These are phyloP conservation scores for Glossophaga mutica DNA, from an alignment of 2,797 vertebrate species.

Conservation along the genomic window DNA sequence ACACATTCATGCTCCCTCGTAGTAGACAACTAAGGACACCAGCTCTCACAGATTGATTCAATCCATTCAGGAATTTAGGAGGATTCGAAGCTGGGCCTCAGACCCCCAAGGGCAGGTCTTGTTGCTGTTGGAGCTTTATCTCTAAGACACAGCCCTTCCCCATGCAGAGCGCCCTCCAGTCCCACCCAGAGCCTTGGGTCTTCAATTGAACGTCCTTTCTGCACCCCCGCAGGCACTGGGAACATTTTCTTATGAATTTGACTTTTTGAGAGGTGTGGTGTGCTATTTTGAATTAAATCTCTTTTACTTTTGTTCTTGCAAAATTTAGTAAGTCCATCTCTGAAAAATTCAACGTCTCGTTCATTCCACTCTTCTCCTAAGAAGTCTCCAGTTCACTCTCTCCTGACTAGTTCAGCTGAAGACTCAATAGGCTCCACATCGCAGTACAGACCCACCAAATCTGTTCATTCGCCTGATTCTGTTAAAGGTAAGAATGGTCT, in stretches of 20 bases:
- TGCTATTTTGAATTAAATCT: conserved; percentile 4
- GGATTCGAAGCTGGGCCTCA: background rate
- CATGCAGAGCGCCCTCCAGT: background rate
- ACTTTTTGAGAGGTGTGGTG: background rate
- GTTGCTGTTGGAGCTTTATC: background rate
- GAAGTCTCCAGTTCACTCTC: conserved; percentile 85
- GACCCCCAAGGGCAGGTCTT: background rate
- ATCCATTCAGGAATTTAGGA: background rate
- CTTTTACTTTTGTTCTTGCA: conserved; percentile 37
- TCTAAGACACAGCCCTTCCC: background rate
- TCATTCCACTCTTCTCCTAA: conserved; percentile 72
- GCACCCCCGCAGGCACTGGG: background rate
- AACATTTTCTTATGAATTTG: background rate
- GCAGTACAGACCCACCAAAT: background rate
- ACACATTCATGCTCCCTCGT: background rate
- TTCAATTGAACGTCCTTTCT: background rate
- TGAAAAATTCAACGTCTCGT: conserved; percentile 61
- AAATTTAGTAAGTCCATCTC: conserved; percentile 55
- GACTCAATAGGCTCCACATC: conserved; percentile 35
- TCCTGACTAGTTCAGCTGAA: conserved; percentile 78
- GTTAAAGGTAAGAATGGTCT: conserved; percentile 40
- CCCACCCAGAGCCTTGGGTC: background rate
- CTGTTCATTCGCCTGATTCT: background rate
- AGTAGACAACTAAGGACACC: background rate
- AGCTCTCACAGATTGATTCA: background rate